Evolutionary conservation across 2,888 invertebrate species (phyloP), one percentile per base, ranked within the genome.

Genomic region (Shargacucullia verbasci): DNA sequence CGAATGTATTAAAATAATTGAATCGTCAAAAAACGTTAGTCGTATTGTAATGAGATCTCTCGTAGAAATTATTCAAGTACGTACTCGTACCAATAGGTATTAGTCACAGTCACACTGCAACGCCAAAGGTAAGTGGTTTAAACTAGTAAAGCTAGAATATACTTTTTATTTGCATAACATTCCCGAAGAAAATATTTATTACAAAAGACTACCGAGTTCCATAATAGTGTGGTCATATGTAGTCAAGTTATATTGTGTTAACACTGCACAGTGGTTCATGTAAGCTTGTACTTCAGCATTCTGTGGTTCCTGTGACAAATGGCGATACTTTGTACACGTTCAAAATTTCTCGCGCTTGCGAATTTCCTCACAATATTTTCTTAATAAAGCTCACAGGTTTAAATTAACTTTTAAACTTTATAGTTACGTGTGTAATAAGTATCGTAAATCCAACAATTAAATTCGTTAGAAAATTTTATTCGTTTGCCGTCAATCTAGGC

Each of bases 311-410:
- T 56, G 73, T 79, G 78, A 80, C 77, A 79, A 77, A 79, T 80
- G 66, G 66, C 44, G 53, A 59, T 75, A 76, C 82, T 80, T 80
- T 79, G 73, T 76, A 76, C 72, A 68, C 75, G 82, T 73, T 79
- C 63, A 56, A 70, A 73, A 73, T 66, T 70, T 68, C 65, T 69
- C 62, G 54, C 59, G 49, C 58, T 59, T 41, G 59, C 52, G 68
- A 70, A 71, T 68, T 75, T 71, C 70, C 63, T 41, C 13, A 33
- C 45, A 15, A 45, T 47, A 46, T 46, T 67, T 63, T 44, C 50
- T 52, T 52, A 46, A 67, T 40, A 54, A 65, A 48, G n/a, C 46
- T 38, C 47, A 44, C 46, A 27, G 33, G 27, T 49, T 58, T 35
- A 41, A 48, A 63, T 55, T 15, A 38, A 13, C 27, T 53, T n/a